Conservation (phyloP, 2,113 vertebrate species). For the Pantherophis guttatus region DNA sequence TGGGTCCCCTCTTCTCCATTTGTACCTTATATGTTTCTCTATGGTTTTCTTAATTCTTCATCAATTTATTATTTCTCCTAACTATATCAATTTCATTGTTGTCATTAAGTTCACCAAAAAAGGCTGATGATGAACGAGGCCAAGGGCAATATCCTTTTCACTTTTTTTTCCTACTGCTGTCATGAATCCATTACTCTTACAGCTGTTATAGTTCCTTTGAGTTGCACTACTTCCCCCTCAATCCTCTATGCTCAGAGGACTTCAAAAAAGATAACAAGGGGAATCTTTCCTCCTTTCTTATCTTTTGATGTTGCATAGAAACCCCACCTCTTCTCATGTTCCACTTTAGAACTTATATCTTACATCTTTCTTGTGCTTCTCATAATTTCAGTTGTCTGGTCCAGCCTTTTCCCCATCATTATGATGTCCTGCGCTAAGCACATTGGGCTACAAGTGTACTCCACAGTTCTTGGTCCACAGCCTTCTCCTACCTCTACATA, state of each 20-base stretch:
- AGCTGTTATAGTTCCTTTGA: conserved; percentile 19
- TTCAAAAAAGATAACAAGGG: neutral
- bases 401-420: neutral
- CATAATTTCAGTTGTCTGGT: neutral
- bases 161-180: neutral
- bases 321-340: neutral
- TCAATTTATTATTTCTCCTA: conserved; percentile 16
- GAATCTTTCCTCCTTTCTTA: neutral
- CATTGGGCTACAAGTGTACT: neutral
- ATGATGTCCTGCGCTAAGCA: neutral
- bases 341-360: neutral
- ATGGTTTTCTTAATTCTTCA: conserved; percentile 17
- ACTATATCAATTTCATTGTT: conserved; percentile 11
- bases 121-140: neutral
- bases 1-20: neutral
- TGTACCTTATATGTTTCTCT: conserved; percentile 9
- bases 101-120: conserved; percentile 25
- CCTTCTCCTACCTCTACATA: neutral
- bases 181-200: conserved; percentile 21
- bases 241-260: neutral
- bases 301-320: neutral
- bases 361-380: neutral
- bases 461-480: neutral
- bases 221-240: conserved; percentile 10
- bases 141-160: neutral